Conservation (phyloP, 2,888 invertebrate genomes). For the Tachina fera region DNA sequence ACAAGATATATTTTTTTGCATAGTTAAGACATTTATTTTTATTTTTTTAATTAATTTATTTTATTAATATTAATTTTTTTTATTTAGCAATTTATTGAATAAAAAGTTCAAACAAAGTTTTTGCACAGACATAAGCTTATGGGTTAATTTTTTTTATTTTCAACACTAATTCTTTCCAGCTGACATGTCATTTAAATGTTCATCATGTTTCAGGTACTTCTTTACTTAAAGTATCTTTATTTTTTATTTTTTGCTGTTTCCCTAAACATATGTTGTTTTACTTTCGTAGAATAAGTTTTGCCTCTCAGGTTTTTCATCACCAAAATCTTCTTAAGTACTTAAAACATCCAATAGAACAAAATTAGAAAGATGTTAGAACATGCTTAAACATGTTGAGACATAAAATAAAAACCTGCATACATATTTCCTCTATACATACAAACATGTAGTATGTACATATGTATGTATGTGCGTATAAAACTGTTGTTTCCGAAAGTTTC, state of each 20-base stretch:
- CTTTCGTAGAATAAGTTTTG: background rate
- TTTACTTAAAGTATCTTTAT: background rate
- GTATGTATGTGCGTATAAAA: background rate
- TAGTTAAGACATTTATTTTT: background rate
- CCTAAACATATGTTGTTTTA: slow-evolving; percentile 6
- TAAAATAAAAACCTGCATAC: slow-evolving; percentile 35
- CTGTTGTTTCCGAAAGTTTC: slow-evolving; percentile 26
- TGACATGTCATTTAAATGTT: slow-evolving; percentile 28
- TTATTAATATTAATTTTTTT: background rate
- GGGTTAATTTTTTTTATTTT: background rate
- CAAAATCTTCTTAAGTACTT: slow-evolving; percentile 43
- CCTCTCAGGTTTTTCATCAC: slow-evolving; percentile 16
- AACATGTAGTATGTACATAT: background rate
- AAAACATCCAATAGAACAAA: slow-evolving; percentile 7
- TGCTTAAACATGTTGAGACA: slow-evolving; percentile 48
- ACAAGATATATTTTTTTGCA: slow-evolving; percentile 74
- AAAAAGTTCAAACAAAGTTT: too few relatives aligned
- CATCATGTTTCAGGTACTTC: background rate
- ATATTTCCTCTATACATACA: slow-evolving; percentile 18
- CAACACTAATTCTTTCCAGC: background rate
- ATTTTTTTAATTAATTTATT: background rate
- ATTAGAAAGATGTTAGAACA: slow-evolving; percentile 45
- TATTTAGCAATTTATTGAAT: background rate
- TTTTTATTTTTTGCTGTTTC: background rate
- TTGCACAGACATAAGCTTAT: too few relatives aligned